Evolutionary conservation across 2,113 vertebrate genomes (phyloP), one percentile per base, ranked within the genome.

Genomic region (Agapornis roseicollis): DNA sequence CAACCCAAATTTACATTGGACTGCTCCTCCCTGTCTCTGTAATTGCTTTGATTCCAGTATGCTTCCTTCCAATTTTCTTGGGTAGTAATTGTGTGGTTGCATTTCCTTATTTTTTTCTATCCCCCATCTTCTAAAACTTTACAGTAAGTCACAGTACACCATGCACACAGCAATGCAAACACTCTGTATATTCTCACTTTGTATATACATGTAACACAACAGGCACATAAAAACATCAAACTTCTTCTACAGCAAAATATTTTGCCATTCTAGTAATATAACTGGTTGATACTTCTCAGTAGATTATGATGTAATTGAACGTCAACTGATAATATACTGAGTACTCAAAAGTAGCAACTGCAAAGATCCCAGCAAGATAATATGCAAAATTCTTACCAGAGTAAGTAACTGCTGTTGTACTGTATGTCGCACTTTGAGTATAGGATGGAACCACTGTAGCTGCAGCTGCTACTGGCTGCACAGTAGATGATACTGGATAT

Each of bases 331-430:
- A 81, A 39, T 82, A 83, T 55, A 37, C 27, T 14, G 7, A 65
- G 23, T 1, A 2, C 5, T 39, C 77, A 68, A 76, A 69, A 55
- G 42, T 9, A 63, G 17, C 13, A 88, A 77, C 1, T 76, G 14
- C n/a, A 82, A 72, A 82, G 18, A 81, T 23, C 3, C 7, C 27
- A 74, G 19, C 7, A 84, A 35, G 5, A 53, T 13, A 68, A 78
- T 2, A 64, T 6, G 13, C n/a, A 64, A 77, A 87, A 77, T 52
- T 90, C 98, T 98, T 98, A 99, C 99, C 99, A 73, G 99, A 99
- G 85, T 99, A 99, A 56, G 99, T 99, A 96, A 99, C 99, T 4
- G 99, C 99, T 35, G 99, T 99, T 60, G 99, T 99, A 97, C 99
- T 99, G 52, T 99, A 99, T 0, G 99, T 99, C 18, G 99, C 99